phyloP scores from a whole-genome alignment of 2,797 vertebrate genomes.

The Pempheris klunzingeri region DNA sequence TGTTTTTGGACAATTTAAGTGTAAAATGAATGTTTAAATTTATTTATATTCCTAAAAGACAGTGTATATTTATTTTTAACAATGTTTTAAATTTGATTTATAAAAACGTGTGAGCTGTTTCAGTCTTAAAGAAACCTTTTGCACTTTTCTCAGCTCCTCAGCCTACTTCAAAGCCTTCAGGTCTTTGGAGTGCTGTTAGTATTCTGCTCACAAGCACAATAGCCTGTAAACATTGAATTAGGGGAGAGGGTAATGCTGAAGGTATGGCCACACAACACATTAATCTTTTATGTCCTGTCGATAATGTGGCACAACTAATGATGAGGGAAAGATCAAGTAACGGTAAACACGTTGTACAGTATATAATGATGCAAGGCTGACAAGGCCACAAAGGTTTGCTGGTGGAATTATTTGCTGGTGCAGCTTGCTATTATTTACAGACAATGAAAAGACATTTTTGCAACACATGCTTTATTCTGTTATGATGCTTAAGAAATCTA shows the following conservation, averaged over 20 bases:
- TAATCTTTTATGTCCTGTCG: constrained; percentile 78
- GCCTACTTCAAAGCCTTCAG: constrained; percentile 72
- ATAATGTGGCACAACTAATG: constrained; percentile 73
- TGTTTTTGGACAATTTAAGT: not conserved
- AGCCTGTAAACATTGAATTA: constrained; percentile 79
- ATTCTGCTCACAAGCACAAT: constrained; percentile 76
- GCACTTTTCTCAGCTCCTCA: constrained; percentile 42
- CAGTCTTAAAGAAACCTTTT: constrained; percentile 30
- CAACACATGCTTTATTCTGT: not conserved
- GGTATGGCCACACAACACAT: constrained; percentile 73
- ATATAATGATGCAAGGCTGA: constrained; percentile 41
- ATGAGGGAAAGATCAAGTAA: constrained; percentile 67
- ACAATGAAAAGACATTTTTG: constrained; percentile 10
- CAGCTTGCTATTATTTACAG: constrained; percentile 39
- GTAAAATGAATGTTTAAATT: not conserved
- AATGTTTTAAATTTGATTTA: not conserved
- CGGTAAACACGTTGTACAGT: constrained; percentile 46
- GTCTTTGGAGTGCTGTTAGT: constrained; percentile 67
- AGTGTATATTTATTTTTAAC: not conserved
- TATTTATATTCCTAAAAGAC: not conserved
- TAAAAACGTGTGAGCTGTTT: constrained; percentile 12
- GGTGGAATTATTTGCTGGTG: constrained; percentile 16
- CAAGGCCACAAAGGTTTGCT: constrained; percentile 31
- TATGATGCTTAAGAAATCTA: not conserved
- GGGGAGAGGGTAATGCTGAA: constrained; percentile 73